Percentiles rank a stretch among this genome's conserved stretches.
Evolutionary conservation across 2,888 invertebrate species (phyloP).

Genomic region (Philaethria dido): DNA sequence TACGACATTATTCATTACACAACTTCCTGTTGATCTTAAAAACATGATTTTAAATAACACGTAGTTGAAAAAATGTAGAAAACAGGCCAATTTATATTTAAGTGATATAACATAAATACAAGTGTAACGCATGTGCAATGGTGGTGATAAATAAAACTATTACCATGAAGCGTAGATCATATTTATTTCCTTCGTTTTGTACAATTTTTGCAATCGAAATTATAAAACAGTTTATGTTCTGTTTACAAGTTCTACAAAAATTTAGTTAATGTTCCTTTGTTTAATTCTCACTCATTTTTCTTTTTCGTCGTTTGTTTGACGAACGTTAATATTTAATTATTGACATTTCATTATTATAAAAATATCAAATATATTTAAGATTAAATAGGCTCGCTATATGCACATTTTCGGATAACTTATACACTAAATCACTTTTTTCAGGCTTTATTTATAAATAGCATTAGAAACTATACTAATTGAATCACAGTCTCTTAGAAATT

Average conservation of each 20-base stretch:
- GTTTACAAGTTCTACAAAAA: neutral
- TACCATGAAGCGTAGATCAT: neutral
- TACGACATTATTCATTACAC: too few relatives aligned
- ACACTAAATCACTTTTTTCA: constrained; percentile 47
- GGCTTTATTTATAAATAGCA: constrained; percentile 38
- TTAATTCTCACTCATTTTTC: constrained; percentile 1
- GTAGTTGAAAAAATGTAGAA: too few relatives aligned
- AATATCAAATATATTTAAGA: constrained; percentile 24
- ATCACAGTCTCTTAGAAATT: constrained; percentile 79
- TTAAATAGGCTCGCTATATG: constrained; percentile 13
- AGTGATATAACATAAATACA: too few relatives aligned
- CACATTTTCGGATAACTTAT: constrained; percentile 39
- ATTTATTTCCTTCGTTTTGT: constrained; percentile 10
- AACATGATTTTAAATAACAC: too few relatives aligned
- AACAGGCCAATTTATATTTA: too few relatives aligned
- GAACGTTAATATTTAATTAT: constrained; percentile 25
- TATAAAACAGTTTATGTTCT: neutral
- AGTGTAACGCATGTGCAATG: too few relatives aligned
- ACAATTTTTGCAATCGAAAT: neutral
- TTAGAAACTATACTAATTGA: constrained; percentile 57
- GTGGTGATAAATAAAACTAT: constrained; percentile 22
- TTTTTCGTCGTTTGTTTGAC: neutral
- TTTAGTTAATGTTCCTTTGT: neutral
- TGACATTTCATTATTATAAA: constrained; percentile 27
- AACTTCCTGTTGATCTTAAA: too few relatives aligned